Evolutionary conservation across 2,113 vertebrate species (phyloP), one percentile per base, ranked within the genome.

Genomic region (Dromiciops gliroides): DNA sequence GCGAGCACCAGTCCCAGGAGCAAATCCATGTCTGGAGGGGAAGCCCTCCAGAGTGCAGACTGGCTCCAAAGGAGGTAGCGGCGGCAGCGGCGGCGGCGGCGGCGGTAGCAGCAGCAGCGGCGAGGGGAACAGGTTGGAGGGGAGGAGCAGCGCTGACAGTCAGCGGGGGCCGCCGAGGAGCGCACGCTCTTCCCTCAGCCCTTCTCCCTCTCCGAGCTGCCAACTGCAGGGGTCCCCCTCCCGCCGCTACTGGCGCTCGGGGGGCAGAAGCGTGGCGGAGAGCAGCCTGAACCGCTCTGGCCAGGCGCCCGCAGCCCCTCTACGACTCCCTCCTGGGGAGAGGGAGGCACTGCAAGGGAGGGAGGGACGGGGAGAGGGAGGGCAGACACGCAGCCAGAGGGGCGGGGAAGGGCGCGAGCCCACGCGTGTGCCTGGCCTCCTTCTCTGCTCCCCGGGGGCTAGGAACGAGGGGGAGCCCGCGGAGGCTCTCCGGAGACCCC

Each of bases 1-100:
- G 98, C 94, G 67, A 99, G 83, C 96, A 98, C 25, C 50, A 99
- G 98, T 96, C 98, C 99, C 97, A 98, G 95, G 94, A 98, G 98
- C 83, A 99, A 96, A 92, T 97, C 98, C 99, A 99, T 99, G 92
- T 19, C 47, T 7, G 96, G 95, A 95, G 91, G 50, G 91, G 93
- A 26, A 91, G 24, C 92, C 90, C 4, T 11, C 5, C 51, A 11
- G 48, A 48, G 92, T 88, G 50, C 83, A 91, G 94, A 93, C 75
- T 95, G 8, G 92, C 88, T 89, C 28, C 56, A 37, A 14, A 31
- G 3, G 28, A 67, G 56, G 56, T 3, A 37, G 60, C 31, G 4
- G 60, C 60, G 2, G 23, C 52, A 12, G 51, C 50, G 22, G 67
- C 60, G 44, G 26, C 53, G 28, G 56, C 56, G 1, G 56, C 11